Percentiles rank a stretch among this genome's conserved stretches.
Evolutionary conservation across 2,888 invertebrate genomes (phyloP).

Genomic region (Leptinotarsa haldemani): DNA sequence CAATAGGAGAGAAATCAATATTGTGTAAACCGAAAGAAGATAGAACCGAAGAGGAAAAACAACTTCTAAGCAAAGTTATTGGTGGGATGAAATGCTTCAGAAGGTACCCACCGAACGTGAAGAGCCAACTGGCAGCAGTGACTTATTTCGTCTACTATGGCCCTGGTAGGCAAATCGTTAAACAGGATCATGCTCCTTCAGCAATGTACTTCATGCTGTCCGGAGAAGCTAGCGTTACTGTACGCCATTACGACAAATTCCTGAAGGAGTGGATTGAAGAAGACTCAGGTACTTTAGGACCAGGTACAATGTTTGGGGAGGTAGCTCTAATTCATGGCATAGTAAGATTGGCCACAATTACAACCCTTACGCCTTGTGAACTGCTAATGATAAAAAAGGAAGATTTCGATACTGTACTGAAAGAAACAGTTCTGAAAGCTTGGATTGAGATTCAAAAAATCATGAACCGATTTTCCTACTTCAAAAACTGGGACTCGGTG

Average conservation of each 20-base stretch:
- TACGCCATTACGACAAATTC: slow-evolving; percentile 68
- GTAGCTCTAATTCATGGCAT: slow-evolving; percentile 73
- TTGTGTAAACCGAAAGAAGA: slow-evolving; percentile 69
- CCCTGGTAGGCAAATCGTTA: slow-evolving; percentile 72
- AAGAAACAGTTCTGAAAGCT: slow-evolving; percentile 70
- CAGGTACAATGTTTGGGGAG: slow-evolving; percentile 75
- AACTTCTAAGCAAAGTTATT: slow-evolving; percentile 70
- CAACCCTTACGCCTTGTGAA: slow-evolving; percentile 71
- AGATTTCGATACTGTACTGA: slow-evolving; percentile 73
- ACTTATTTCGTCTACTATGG: slow-evolving; percentile 73
- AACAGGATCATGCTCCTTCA: slow-evolving; percentile 69
- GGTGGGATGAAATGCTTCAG: slow-evolving; percentile 73
- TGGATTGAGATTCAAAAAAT: slow-evolving; percentile 73
- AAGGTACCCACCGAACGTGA: slow-evolving; percentile 65
- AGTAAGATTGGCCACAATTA: slow-evolving; percentile 72
- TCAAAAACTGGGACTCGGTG: slow-evolving; percentile 72
- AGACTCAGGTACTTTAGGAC: slow-evolving; percentile 68
- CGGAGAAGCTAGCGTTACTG: slow-evolving; percentile 71
- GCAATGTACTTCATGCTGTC: slow-evolving; percentile 75
- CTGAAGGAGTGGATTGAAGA: slow-evolving; percentile 66
- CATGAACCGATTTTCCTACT: slow-evolving; percentile 74
- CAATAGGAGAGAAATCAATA: slow-evolving; percentile 71
- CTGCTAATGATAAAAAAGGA: slow-evolving; percentile 72
- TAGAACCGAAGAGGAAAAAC: slow-evolving; percentile 73
- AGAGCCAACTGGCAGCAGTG: slow-evolving; percentile 71